These are phyloP conservation scores for Nasonia giraulti DNA, from an alignment of 1,140 invertebrate genomes.

Conservation along the genomic window DNA sequence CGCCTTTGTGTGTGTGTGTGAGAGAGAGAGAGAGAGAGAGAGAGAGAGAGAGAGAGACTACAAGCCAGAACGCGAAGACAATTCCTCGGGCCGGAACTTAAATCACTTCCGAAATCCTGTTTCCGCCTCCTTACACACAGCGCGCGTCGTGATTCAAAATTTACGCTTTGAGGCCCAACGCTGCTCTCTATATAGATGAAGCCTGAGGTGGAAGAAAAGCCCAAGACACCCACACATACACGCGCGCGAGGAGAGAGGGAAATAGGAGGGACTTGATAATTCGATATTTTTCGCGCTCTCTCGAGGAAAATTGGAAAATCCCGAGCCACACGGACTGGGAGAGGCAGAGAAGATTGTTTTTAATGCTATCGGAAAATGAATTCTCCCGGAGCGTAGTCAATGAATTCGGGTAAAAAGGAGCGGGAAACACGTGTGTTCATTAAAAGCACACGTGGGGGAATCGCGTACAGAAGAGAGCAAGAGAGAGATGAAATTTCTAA, in stretches of 20 bases:
- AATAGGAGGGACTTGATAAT: conserved; percentile 25
- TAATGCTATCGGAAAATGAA: conserved; percentile 42
- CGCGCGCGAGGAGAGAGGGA: background rate
- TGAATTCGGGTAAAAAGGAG: conserved; percentile 2
- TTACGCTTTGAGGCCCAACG: conserved; percentile 29
- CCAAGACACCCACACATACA: background rate
- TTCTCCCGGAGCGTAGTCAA: conserved; percentile 18
- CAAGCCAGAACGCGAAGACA: conserved; percentile 39
- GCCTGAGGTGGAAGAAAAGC: background rate
- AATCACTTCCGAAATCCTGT: conserved; percentile 50
- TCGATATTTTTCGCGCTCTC: conserved; percentile 30
- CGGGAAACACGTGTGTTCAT: background rate
- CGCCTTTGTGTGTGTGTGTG: background rate
- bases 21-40: background rate
- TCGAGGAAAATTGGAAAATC: conserved; percentile 43
- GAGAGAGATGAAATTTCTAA: conserved; percentile 10
- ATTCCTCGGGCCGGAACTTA: conserved; percentile 45
- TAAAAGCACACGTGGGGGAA: background rate
- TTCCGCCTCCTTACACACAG: conserved; percentile 38
- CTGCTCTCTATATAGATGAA: background rate
- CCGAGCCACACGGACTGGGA: background rate
- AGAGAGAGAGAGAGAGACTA: background rate
- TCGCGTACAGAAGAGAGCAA: background rate
- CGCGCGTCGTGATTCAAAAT: conserved; percentile 45
- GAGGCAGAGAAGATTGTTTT: conserved; percentile 25